phyloP scores from a whole-genome alignment of 2,113 vertebrate genomes.

The Emydura subglobosa region DNA sequence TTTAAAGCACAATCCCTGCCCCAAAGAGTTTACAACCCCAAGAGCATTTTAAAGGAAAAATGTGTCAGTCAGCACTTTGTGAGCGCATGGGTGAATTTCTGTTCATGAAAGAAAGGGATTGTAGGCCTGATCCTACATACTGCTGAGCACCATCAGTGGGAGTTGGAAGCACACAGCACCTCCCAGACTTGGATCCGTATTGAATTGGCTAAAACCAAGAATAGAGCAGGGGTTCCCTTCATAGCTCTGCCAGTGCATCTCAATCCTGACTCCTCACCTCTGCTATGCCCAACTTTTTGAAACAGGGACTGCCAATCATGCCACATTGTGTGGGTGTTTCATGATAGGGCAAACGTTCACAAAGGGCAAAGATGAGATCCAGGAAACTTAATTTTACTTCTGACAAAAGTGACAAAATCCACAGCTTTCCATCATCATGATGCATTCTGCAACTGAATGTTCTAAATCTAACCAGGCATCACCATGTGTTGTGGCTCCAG shows the following conservation, averaged over 20 bases:
- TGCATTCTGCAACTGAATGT: neutral
- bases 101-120: neutral
- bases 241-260: neutral
- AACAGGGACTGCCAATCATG: neutral
- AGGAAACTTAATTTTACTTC: neutral
- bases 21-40: neutral
- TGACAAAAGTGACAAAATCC: neutral
- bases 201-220: neutral
- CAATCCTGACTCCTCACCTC: neutral
- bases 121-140: neutral
- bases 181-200: neutral
- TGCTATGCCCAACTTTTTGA: neutral
- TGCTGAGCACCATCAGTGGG: neutral
- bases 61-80: neutral
- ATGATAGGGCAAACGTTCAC: neutral
- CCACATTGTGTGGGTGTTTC: neutral
- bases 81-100: neutral
- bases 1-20: neutral
- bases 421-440: accelerated
- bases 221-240: neutral
- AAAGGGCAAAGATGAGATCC: neutral
- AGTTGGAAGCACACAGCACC: neutral
- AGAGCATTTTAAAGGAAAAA: neutral
- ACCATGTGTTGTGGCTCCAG: accelerated
- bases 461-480: accelerated